phyloP scores from a whole-genome alignment of 2,797 vertebrate species.

The Pyrocephalus nanus region DNA sequence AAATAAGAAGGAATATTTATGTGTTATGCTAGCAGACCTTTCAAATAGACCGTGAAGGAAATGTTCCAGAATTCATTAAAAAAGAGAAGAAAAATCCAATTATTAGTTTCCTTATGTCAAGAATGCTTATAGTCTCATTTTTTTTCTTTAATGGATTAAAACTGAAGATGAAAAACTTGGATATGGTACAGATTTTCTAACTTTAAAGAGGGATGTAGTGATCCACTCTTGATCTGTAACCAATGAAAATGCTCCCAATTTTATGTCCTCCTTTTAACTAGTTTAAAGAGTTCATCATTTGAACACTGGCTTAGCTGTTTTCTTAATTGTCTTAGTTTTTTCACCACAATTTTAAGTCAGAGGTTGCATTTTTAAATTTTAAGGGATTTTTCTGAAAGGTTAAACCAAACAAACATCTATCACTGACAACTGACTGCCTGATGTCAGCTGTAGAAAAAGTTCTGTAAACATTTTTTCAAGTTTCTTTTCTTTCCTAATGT shows the following conservation, averaged over 20 bases:
- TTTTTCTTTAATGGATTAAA: not conserved
- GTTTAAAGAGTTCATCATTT: not conserved
- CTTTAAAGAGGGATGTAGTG: not conserved
- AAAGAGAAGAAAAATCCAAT: not conserved
- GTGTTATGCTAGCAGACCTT: not conserved
- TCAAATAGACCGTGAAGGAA: not conserved
- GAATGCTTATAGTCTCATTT: not conserved
- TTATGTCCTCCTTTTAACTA: not conserved
- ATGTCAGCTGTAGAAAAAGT: not conserved
- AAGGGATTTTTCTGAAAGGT: not conserved
- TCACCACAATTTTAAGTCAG: not conserved
- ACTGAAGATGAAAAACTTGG: constrained; percentile 18
- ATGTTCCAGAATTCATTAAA: not conserved
- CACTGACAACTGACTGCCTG: not conserved
- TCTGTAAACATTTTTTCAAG: not conserved
- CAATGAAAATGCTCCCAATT: not conserved
- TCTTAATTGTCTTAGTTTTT: not conserved
- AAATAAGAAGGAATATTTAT: not conserved
- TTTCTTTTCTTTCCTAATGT: not conserved
- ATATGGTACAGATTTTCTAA: not conserved
- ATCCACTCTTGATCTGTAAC: not conserved
- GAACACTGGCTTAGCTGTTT: not conserved
- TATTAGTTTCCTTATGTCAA: not conserved
- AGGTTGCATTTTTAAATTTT: not conserved
- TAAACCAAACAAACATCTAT: not conserved